Base-by-base conservation (phyloP, 2,888 invertebrate species). In the Trissoscelio sp. region DNA sequence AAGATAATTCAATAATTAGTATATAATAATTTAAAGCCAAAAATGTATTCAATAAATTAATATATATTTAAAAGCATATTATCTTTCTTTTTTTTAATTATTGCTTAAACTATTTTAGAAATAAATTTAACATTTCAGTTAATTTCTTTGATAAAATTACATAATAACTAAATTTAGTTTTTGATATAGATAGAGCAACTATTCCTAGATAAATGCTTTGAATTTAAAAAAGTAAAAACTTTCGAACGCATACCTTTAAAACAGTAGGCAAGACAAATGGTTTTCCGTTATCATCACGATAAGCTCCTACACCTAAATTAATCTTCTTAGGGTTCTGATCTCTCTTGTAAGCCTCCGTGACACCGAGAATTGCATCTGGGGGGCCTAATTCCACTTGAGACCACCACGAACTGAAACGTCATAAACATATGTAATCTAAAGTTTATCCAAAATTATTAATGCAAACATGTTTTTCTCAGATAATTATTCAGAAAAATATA, bases 211-310 rank as follows among this genome's bases (percentile, higher is more conserved):
- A 7, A 31, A 1, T 31, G 9, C 31, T 31, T 7, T 7, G 28
- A 31, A 31, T 31, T 37, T n/a, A n/a, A n/a, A 37, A 37, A 37
- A 6, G 37, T 11, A 3, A 42, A 42, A 42, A 5, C 16, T 42
- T 1, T 42, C 5, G 7, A 14, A 7, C 12, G 3, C 3, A 18
- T 86, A 95, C 95, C 93, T 94, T 94, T 80, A 92, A 93, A 20
- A 99, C 98, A 91, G 96, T 96, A 18, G 98, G 97, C 72, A 99
- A 93, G 16, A 99, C 95, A 92, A 94, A 98, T 1, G 99, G 99
- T 92, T 99, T 98, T 64, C 99, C 99, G 88, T 96, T 95, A 90
- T 99, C 99, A 92, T 99, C 99, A 86, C 99, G 94, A 92, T 99
- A 99, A 6, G 99, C 99, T 79, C 98, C 98, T 2, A 95, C 98